Conservation (phyloP, 2,888 invertebrate genomes). For the Sinhomidia bicolor region DNA sequence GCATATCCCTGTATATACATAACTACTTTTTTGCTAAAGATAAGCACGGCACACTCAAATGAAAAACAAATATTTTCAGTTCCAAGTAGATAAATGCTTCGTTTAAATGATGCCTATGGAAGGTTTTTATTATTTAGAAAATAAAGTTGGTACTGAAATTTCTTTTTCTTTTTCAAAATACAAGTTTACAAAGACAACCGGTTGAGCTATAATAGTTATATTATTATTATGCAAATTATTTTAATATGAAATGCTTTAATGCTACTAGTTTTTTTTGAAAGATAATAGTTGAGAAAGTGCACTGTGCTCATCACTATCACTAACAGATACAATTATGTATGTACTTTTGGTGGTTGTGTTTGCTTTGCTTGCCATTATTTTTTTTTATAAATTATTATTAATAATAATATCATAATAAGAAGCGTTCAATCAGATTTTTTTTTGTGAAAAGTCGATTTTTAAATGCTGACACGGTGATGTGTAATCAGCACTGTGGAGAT, state of each 20-base stretch:
- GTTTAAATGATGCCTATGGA: too few species aligned
- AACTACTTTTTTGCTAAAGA: not conserved
- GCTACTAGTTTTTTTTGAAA: not conserved
- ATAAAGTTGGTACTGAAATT: too few species aligned
- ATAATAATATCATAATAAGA: not conserved
- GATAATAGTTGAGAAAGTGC: conserved; percentile 1
- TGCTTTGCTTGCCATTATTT: conserved; percentile 30
- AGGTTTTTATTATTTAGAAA: too few species aligned
- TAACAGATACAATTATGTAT: not conserved
- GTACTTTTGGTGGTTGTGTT: conserved; percentile 33
- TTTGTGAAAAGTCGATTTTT: conserved; percentile 22
- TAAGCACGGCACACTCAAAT: too few species aligned
- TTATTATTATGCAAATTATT: too few species aligned
- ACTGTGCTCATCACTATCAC: conserved; percentile 44
- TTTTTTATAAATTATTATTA: not conserved
- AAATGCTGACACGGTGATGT: conserved; percentile 31
- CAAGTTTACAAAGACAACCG: too few species aligned
- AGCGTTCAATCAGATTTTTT: conserved; percentile 12
- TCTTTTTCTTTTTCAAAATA: too few species aligned
- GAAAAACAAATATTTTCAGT: too few species aligned
- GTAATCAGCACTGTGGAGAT: conserved; percentile 60
- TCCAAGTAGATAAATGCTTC: conserved; percentile 5
- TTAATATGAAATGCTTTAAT: too few species aligned
- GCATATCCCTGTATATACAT: not conserved
- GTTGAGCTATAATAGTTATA: too few species aligned